Percentiles rank a stretch among this genome's conserved stretches.
These are phyloP conservation scores for Tyto alba DNA, from an alignment of 2,113 vertebrate genomes.

Conservation along the genomic window DNA sequence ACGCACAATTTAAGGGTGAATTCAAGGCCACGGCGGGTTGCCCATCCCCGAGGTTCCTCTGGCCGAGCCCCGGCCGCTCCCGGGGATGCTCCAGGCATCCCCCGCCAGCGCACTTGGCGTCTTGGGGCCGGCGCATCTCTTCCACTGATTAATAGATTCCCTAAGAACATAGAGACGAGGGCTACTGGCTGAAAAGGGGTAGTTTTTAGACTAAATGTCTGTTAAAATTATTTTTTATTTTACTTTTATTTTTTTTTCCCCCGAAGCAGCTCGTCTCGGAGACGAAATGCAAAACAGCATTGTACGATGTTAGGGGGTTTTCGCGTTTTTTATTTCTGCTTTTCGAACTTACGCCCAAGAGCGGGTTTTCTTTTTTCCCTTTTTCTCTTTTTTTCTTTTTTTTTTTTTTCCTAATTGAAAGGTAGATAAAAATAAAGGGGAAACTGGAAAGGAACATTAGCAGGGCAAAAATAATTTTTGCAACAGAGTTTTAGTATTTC, in stretches of 20 bases:
- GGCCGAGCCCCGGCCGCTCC: neutral
- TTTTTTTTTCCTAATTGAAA: neutral
- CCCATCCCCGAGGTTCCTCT: rapidly evolving
- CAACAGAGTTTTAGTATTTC: neutral
- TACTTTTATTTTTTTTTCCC: neutral
- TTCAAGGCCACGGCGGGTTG: rapidly evolving
- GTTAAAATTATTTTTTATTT: neutral
- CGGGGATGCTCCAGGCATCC: too few relatives aligned
- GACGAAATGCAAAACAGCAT: neutral
- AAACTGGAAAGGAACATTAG: neutral
- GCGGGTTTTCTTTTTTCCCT: neutral
- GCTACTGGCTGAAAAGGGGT: rapidly evolving
- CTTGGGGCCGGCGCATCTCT: neutral
- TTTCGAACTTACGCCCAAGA: neutral
- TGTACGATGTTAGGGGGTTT: neutral
- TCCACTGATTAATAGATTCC: rapidly evolving
- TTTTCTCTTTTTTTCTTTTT: neutral
- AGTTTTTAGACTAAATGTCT: neutral
- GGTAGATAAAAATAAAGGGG: neutral
- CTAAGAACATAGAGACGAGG: neutral
- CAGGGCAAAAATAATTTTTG: neutral
- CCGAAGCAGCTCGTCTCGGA: neutral
- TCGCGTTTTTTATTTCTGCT: neutral
- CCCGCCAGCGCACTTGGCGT: rapidly evolving
- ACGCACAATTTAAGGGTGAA: rapidly evolving